Conservation (phyloP, 2,113 vertebrate species). For the Girardinichthys multiradiatus region DNA sequence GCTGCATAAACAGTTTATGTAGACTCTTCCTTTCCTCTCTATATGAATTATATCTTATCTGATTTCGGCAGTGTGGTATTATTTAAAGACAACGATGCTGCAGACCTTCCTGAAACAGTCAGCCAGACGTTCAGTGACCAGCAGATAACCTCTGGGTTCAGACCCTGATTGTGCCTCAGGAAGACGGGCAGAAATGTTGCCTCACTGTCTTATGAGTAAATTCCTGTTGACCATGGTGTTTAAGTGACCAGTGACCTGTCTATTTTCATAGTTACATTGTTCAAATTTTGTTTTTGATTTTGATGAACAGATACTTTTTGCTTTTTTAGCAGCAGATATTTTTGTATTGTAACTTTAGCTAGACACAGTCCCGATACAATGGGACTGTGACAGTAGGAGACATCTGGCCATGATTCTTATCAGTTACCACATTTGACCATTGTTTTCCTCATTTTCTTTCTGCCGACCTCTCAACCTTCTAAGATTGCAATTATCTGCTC, state of each 20-base stretch:
- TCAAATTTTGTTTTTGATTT: neutral
- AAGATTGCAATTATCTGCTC: constrained; percentile 52
- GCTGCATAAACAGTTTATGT: constrained; percentile 65
- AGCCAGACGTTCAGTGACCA: constrained; percentile 64
- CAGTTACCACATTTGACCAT: constrained; percentile 14
- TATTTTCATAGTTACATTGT: neutral
- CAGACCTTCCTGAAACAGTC: constrained; percentile 68
- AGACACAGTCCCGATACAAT: neutral
- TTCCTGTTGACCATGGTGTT: constrained; percentile 17
- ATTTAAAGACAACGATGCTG: constrained; percentile 75
- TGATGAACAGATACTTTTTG: neutral
- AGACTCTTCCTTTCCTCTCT: constrained; percentile 55
- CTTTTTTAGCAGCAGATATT: neutral
- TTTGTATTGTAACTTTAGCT: neutral
- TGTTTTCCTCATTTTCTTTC: constrained; percentile 6
- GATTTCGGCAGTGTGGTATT: constrained; percentile 75
- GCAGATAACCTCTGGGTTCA: constrained; percentile 67
- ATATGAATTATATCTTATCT: constrained; percentile 78
- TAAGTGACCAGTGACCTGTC: constrained; percentile 1
- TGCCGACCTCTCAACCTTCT: constrained; percentile 33
- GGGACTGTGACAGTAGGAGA: neutral
- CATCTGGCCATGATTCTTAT: constrained; percentile 14
- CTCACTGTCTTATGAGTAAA: constrained; percentile 23
- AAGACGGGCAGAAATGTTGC: constrained; percentile 38
- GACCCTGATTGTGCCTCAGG: constrained; percentile 52